Conservation (phyloP, 2,888 invertebrate species). For the Orthosia cruda region DNA sequence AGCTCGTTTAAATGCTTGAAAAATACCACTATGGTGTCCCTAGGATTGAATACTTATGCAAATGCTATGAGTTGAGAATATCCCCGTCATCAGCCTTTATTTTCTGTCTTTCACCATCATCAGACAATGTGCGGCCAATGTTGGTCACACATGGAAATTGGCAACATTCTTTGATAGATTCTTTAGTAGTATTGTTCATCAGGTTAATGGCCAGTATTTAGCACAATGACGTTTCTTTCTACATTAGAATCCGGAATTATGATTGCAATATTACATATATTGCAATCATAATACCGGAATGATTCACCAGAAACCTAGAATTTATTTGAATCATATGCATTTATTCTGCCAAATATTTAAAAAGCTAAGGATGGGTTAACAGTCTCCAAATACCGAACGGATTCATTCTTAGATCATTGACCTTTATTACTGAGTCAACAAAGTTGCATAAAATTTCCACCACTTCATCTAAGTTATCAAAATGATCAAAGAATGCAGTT, state of each 20-base stretch:
- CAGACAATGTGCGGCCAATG: background rate
- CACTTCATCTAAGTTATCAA: no score
- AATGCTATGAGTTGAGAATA: background rate
- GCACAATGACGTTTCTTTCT: background rate
- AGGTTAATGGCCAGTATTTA: background rate
- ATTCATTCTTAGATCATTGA: slow-evolving; percentile 7
- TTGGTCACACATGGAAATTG: background rate
- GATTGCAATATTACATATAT: background rate
- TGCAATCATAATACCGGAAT: no score
- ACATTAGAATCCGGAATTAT: slow-evolving; percentile 11
- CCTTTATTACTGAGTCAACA: background rate
- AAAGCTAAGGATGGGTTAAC: background rate
- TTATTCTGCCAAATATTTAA: background rate
- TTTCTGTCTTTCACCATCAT: background rate
- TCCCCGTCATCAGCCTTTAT: background rate
- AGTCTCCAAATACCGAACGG: slow-evolving; percentile 1
- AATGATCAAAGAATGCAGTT: no score
- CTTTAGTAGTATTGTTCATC: background rate
- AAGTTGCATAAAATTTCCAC: background rate
- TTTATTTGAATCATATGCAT: slow-evolving; percentile 20
- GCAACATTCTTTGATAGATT: background rate
- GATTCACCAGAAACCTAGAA: slow-evolving; percentile 10
- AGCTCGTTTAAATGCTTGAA: background rate
- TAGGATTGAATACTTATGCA: background rate
- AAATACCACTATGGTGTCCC: background rate